These are phyloP conservation scores for Erpetoichthys calabaricus DNA, from an alignment of 2,797 vertebrate species.

Conservation along the genomic window DNA sequence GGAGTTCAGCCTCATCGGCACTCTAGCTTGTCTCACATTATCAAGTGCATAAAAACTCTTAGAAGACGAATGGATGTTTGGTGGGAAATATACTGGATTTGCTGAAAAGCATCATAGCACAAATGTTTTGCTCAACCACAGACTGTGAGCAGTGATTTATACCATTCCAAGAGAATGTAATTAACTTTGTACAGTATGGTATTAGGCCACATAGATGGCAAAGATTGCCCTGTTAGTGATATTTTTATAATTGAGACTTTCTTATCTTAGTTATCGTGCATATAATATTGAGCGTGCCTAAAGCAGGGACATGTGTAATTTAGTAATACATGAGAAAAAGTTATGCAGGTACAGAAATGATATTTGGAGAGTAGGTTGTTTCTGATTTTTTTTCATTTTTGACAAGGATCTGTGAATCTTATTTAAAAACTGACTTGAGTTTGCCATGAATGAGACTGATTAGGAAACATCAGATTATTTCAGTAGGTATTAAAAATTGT, in stretches of 20 bases:
- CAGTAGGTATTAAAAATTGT: background rate
- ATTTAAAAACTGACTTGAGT: too few relatives aligned
- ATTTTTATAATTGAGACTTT: slow-evolving; percentile 49
- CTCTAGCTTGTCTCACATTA: too few relatives aligned
- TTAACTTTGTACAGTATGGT: slow-evolving; percentile 61
- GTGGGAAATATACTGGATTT: slow-evolving; percentile 4
- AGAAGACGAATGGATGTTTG: slow-evolving; percentile 1
- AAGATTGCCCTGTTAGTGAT: slow-evolving; percentile 12
- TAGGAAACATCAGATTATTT: too few relatives aligned
- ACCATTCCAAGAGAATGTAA: slow-evolving; percentile 96
- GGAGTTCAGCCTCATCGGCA: too few relatives aligned
- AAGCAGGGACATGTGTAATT: slow-evolving; percentile 17
- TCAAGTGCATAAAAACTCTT: background rate
- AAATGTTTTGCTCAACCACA: slow-evolving; percentile 23
- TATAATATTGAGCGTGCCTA: slow-evolving; percentile 37
- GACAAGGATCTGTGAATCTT: too few relatives aligned
- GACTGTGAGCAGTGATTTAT: slow-evolving; percentile 65
- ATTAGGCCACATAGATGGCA: slow-evolving; percentile 78
- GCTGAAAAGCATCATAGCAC: slow-evolving; percentile 9
- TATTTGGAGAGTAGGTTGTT: too few relatives aligned
- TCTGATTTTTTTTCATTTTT: too few relatives aligned
- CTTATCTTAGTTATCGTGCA: slow-evolving; percentile 44
- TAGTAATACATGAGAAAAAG: slow-evolving; percentile 1
- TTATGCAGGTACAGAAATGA: too few relatives aligned
- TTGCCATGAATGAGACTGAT: too few relatives aligned